phyloP scores from a whole-genome alignment of 1,140 invertebrate genomes.

The Steinernema feltiae region DNA sequence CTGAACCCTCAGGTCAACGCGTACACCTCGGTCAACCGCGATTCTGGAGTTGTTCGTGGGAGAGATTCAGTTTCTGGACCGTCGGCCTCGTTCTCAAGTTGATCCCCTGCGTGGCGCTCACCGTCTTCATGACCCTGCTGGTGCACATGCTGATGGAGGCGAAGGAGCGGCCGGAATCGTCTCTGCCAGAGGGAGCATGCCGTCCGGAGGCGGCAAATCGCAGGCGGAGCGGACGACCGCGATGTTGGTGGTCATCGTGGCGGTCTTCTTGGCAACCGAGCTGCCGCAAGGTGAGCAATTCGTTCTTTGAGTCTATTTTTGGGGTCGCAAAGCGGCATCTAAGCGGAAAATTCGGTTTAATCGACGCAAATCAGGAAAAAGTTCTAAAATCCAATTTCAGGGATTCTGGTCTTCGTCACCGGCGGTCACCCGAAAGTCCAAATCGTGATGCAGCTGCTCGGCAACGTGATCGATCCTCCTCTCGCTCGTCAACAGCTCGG shows the following conservation, averaged over 20 bases:
- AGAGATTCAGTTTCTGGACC: conserved; percentile 54
- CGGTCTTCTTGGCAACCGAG: conserved; percentile 54
- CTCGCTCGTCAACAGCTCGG: conserved; percentile 60
- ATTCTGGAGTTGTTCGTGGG: conserved; percentile 53
- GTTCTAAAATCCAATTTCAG: too few species aligned
- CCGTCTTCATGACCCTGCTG: conserved; percentile 55
- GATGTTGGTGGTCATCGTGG: conserved; percentile 54
- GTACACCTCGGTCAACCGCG: conserved; percentile 44
- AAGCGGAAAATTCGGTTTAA: too few species aligned
- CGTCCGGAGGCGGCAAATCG: conserved; percentile 12
- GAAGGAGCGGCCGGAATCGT: conserved; percentile 42
- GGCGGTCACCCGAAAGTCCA: conserved; percentile 19
- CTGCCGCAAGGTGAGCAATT: conserved; percentile 49
- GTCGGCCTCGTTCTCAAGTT: conserved; percentile 53
- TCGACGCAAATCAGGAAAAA: too few species aligned
- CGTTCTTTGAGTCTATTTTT: too few species aligned
- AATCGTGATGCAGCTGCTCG: conserved; percentile 55
- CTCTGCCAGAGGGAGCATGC: conserved; percentile 34
- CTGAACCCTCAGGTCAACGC: too few species aligned
- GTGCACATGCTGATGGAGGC: conserved; percentile 55
- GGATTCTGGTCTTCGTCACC: conserved; percentile 20
- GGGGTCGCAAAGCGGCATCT: too few species aligned
- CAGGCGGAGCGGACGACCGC: conserved; percentile 54
- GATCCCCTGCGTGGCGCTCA: conserved; percentile 52
- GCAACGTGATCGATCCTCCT: conserved; percentile 61